Percentiles rank a stretch among this genome's conserved stretches.
These are phyloP conservation scores for Danio choprae DNA, from an alignment of 2,797 vertebrate species.

Conservation along the genomic window DNA sequence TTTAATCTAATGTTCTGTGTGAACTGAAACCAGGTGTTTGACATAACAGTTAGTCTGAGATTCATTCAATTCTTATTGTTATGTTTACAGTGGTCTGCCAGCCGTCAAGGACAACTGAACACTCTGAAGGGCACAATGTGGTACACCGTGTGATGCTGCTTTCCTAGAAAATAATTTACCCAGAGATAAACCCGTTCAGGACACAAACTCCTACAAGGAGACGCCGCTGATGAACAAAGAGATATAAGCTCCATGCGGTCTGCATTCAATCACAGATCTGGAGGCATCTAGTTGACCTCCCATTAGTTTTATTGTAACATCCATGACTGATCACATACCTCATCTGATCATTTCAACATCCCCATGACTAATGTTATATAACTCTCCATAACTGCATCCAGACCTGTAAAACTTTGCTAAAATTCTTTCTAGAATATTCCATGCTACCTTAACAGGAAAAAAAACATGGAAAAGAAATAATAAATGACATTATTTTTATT, in stretches of 20 bases:
- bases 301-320: background rate
- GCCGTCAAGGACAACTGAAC: background rate
- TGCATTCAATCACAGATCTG: constrained; percentile 23
- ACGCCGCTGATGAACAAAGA: background rate
- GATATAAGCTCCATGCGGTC: background rate
- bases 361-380: constrained; percentile 25
- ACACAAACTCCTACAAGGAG: background rate
- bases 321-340: constrained; percentile 14
- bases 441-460: background rate
- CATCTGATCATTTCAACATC: constrained; percentile 25
- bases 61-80: constrained; percentile 14
- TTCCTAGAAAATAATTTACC: background rate
- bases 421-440: constrained; percentile 16
- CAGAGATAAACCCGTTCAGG: background rate
- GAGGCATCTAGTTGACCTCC: constrained; percentile 2
- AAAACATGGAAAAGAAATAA: background rate
- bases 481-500: background rate
- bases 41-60: constrained; percentile 6
- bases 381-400: constrained; percentile 37
- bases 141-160: constrained; percentile 2
- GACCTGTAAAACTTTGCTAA: constrained; percentile 13
- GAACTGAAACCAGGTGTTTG: constrained; percentile 1
- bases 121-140: background rate
- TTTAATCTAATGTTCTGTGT: constrained; percentile 13
- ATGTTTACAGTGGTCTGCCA: constrained; percentile 13